Evolutionary conservation across 2,113 vertebrate genomes (phyloP).

Genomic region (Rhegmatorhina hoffmannsi): DNA sequence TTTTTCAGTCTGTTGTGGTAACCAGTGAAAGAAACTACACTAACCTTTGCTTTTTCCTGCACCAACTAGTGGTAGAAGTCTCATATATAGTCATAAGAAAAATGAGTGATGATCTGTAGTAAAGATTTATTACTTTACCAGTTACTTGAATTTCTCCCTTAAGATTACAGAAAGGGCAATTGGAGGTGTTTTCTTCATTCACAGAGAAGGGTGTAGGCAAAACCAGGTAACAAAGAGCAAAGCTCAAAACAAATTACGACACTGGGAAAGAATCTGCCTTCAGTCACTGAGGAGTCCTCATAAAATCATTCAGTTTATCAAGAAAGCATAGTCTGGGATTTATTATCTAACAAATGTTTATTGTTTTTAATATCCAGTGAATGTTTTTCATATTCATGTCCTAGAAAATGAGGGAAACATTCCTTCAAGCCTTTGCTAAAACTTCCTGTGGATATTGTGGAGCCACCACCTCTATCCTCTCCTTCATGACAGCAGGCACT

Average conservation of each 20-base stretch:
- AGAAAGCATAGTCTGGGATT: slow-evolving; percentile 18
- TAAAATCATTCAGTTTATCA: slow-evolving; percentile 20
- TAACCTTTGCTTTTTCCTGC: background rate
- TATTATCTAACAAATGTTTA: slow-evolving; percentile 49
- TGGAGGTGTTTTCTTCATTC: background rate
- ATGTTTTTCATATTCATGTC: slow-evolving; percentile 16
- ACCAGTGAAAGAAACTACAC: background rate
- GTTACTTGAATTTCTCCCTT: slow-evolving; percentile 46
- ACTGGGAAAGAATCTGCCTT: slow-evolving; percentile 19
- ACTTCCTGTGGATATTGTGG: background rate
- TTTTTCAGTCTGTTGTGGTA: slow-evolving; percentile 10
- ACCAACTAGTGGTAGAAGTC: background rate
- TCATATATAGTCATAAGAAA: background rate
- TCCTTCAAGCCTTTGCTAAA: background rate
- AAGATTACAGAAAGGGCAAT: background rate
- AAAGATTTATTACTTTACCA: slow-evolving; percentile 44
- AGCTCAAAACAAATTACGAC: background rate
- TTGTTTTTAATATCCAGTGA: slow-evolving; percentile 34
- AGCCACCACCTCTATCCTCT: background rate
- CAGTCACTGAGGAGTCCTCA: background rate
- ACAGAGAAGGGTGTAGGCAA: background rate
- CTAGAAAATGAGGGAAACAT: slow-evolving; percentile 25
- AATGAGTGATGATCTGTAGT: slow-evolving; percentile 38
- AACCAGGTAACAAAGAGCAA: slow-evolving; percentile 22
- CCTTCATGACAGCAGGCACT: background rate